phyloP scores from a whole-genome alignment of 2,113 vertebrate species.

The Cynopterus brachyotis region DNA sequence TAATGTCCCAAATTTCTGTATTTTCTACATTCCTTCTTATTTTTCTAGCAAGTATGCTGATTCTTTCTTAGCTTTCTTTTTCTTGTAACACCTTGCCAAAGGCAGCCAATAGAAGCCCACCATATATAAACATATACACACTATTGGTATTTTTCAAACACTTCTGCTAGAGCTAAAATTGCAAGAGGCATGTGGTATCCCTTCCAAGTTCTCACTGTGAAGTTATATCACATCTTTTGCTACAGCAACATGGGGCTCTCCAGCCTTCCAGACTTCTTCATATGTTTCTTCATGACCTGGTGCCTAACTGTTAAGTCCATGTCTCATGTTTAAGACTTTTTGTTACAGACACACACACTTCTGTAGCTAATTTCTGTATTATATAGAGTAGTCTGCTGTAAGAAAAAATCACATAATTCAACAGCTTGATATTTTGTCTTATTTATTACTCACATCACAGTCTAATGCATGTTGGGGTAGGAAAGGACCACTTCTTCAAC shows the following conservation, averaged over 20 bases:
- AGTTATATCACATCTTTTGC: background rate
- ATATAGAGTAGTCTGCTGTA: background rate
- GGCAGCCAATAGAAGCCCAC: background rate
- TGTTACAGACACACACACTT: background rate
- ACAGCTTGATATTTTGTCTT: background rate
- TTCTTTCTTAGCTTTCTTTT: background rate
- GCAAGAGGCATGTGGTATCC: background rate
- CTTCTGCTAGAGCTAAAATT: background rate
- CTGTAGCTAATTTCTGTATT: background rate
- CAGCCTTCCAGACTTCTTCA: background rate
- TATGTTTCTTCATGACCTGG: background rate
- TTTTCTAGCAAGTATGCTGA: background rate
- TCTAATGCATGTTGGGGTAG: background rate
- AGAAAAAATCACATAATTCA: background rate
- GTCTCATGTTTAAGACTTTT: background rate
- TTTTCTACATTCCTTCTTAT: background rate
- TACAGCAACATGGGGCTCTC: background rate
- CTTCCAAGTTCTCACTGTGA: background rate
- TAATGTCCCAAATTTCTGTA: background rate
- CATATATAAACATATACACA: background rate
- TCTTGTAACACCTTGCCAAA: background rate
- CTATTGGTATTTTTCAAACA: background rate
- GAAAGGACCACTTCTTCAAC: background rate
- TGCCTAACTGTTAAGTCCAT: background rate
- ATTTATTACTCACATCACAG: background rate